Evolutionary conservation across 2,888 invertebrate genomes (phyloP).

Genomic region (Chaitophorus viminalis): DNA sequence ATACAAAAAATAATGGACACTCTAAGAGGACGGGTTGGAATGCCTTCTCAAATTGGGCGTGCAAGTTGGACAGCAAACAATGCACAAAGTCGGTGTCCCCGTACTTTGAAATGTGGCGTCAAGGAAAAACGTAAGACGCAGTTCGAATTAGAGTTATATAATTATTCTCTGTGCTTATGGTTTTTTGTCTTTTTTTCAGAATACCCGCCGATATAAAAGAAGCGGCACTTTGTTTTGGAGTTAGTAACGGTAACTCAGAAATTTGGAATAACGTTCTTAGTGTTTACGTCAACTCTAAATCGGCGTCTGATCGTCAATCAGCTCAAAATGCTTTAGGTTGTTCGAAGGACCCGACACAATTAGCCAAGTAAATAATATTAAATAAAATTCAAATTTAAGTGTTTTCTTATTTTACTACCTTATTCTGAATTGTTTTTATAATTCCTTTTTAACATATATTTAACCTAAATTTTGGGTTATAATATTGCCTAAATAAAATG

Average conservation of each 20-base stretch:
- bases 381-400: too few relatives aligned
- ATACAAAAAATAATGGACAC: neutral
- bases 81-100: neutral
- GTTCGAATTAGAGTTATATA: neutral
- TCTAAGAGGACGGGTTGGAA: conserved; percentile 27
- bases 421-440: too few relatives aligned
- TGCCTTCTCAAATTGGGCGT: conserved; percentile 43
- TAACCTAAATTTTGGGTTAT: too few relatives aligned
- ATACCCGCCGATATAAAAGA: conserved; percentile 62
- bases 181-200: conserved; percentile 38
- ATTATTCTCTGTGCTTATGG: too few relatives aligned
- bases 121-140: neutral
- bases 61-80: neutral
- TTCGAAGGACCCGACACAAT: conserved; percentile 29
- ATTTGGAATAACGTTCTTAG: conserved; percentile 41
- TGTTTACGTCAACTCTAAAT: conserved; percentile 38
- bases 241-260: conserved; percentile 19
- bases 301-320: conserved; percentile 45
- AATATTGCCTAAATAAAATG: too few relatives aligned
- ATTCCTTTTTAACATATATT: too few relatives aligned
- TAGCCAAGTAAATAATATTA: conserved; percentile 36
- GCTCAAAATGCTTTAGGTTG: conserved; percentile 53
- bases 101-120: conserved; percentile 28
- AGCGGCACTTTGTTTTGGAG: conserved; percentile 60
- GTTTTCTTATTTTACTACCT: too few relatives aligned